phyloP scores from a whole-genome alignment of 64 coral and sea anemone species.

The Montipora capricornis region DNA sequence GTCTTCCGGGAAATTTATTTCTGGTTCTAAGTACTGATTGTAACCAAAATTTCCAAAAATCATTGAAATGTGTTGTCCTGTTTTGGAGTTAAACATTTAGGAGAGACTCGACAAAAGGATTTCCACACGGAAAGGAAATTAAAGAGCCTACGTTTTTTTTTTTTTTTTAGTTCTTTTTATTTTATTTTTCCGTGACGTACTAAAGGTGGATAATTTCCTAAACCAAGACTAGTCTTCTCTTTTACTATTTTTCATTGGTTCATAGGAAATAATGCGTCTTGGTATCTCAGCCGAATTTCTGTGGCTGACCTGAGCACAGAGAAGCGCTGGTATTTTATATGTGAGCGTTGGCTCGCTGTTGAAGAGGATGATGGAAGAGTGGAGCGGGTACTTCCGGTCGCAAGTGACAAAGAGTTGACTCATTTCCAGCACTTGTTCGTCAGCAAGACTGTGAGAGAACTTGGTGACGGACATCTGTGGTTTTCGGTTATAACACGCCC shows the following conservation, averaged over 20 bases:
- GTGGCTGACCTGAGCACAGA: conserved; percentile 81
- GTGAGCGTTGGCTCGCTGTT: conserved; percentile 88
- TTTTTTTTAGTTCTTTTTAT: too few species aligned
- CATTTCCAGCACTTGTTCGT: conserved; percentile 91
- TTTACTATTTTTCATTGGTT: background rate
- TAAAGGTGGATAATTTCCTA: too few species aligned
- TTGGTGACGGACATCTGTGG: conserved; percentile 92
- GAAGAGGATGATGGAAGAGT: conserved; percentile 89
- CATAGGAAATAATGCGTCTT: conserved; percentile 67
- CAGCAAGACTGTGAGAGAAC: conserved; percentile 80
- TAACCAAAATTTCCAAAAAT: too few species aligned
- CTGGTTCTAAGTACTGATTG: too few species aligned
- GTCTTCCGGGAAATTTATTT: too few species aligned
- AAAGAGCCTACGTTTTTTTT: too few species aligned
- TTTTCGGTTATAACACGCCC: conserved; percentile 84
- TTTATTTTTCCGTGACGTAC: too few species aligned
- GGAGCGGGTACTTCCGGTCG: conserved; percentile 80
- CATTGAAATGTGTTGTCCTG: too few species aligned
- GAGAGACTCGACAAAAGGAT: too few species aligned
- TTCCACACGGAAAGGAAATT: too few species aligned
- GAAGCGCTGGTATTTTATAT: conserved; percentile 81
- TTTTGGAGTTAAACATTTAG: too few species aligned
- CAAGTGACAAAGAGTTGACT: conserved; percentile 79
- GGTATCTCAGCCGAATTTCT: conserved; percentile 89
- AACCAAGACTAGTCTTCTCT: background rate